These are phyloP conservation scores for Argyra leucocephala DNA, from an alignment of 2,888 invertebrate species.

Conservation along the genomic window DNA sequence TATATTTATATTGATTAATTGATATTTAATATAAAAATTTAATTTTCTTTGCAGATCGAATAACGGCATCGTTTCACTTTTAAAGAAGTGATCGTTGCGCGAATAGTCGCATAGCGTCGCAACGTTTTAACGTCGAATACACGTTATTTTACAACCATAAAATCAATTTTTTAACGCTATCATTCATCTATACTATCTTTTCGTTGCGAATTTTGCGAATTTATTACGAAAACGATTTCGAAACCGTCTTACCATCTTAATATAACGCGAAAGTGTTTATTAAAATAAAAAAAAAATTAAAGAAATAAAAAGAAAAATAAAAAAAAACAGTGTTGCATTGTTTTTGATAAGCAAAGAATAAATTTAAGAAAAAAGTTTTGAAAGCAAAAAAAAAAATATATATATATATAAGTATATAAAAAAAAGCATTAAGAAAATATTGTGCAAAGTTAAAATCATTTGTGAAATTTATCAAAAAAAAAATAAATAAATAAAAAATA, in stretches of 20 bases:
- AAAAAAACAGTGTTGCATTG: too few species aligned
- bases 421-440: constrained; percentile 7
- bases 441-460: constrained; percentile 20
- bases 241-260: neutral
- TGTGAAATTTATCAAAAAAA: constrained; percentile 11
- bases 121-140: neutral
- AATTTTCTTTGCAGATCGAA: neutral
- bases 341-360: neutral
- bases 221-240: neutral
- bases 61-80: constrained; percentile 2
- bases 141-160: neutral
- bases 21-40: neutral
- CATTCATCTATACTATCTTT: neutral
- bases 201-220: neutral
- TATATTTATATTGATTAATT: neutral
- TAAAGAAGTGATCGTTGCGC: neutral
- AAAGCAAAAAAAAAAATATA: neutral
- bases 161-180: too few species aligned
- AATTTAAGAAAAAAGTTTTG: neutral
- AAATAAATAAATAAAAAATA: constrained; percentile 10
- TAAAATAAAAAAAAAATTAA: neutral
- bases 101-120: neutral
- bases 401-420: neutral
- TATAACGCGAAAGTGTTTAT: neutral
- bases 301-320: too few species aligned